Conservation (phyloP, 2,797 vertebrate species). For the Fistularia tabacaria region DNA sequence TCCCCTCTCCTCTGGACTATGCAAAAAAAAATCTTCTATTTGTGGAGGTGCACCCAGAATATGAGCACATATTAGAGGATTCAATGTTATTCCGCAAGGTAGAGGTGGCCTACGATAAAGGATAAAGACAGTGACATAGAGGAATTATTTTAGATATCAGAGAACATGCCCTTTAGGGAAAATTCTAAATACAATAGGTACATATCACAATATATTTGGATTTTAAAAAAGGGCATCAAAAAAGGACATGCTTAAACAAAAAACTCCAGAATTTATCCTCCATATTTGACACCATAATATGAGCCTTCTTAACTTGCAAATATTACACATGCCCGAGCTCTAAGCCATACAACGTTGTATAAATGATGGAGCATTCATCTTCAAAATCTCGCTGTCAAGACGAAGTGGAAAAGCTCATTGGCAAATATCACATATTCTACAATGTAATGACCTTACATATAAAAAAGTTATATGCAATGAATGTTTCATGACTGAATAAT, state of each 20-base stretch:
- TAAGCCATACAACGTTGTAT: too few relatives aligned
- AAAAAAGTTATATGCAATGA: constrained; percentile 21
- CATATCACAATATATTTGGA: too few relatives aligned
- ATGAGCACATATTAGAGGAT: constrained; percentile 51
- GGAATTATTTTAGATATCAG: too few relatives aligned
- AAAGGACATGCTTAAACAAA: too few relatives aligned
- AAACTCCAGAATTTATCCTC: too few relatives aligned
- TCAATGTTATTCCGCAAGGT: constrained; percentile 42
- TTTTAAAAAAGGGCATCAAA: too few relatives aligned
- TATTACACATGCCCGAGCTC: too few relatives aligned
- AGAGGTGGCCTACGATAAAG: constrained; percentile 27
- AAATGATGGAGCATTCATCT: background rate
- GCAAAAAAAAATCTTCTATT: constrained; percentile 46
- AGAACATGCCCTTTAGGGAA: too few relatives aligned
- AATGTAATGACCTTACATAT: constrained; percentile 11
- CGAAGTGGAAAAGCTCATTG: constrained; percentile 15
- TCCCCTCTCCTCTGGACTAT: constrained; percentile 39
- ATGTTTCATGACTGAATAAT: constrained; percentile 50
- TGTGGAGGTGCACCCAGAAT: constrained; percentile 38
- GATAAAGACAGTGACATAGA: constrained; percentile 33
- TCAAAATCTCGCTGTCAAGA: constrained; percentile 16
- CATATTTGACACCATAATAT: too few relatives aligned
- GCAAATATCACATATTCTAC: constrained; percentile 6
- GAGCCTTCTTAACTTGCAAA: too few relatives aligned
- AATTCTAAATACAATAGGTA: too few relatives aligned